Evolutionary conservation across 2,797 vertebrate genomes (phyloP).

Genomic region (Spea hammondii): DNA sequence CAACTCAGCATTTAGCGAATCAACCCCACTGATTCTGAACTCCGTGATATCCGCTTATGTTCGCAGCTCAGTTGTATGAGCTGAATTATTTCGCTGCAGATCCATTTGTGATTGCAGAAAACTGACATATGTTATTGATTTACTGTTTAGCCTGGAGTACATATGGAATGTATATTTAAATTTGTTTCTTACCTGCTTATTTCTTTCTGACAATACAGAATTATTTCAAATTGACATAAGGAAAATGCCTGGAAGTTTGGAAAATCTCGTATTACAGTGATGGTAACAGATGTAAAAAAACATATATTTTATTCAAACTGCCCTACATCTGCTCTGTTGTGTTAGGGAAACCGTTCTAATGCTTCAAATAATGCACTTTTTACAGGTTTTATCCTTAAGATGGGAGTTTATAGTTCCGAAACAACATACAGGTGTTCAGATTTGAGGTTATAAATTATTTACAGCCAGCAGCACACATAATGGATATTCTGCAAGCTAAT

Average conservation of each 20-base stretch:
- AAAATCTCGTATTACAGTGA: slow-evolving; percentile 14
- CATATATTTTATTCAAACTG: slow-evolving; percentile 23
- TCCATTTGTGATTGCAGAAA: slow-evolving; percentile 11
- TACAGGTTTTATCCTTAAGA: slow-evolving; percentile 25
- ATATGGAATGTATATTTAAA: slow-evolving; percentile 25
- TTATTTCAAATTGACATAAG: slow-evolving; percentile 8
- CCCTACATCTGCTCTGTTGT: slow-evolving; percentile 27
- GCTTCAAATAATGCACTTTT: slow-evolving; percentile 28
- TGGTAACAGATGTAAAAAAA: slow-evolving; percentile 11
- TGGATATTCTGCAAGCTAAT: slow-evolving; percentile 41
- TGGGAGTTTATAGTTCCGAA: slow-evolving; percentile 36
- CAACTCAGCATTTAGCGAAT: too few relatives aligned
- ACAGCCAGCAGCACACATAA: slow-evolving; percentile 32
- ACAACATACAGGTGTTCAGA: slow-evolving; percentile 41
- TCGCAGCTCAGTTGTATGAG: not conserved
- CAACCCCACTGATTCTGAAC: not conserved
- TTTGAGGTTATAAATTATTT: slow-evolving; percentile 47
- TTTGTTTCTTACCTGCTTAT: slow-evolving; percentile 20
- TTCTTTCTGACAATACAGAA: slow-evolving; percentile 15
- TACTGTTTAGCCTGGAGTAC: slow-evolving; percentile 23
- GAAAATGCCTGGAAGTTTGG: slow-evolving; percentile 20
- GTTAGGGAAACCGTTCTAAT: slow-evolving; percentile 19
- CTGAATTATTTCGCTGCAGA: slow-evolving; percentile 1
- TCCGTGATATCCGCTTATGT: not conserved
- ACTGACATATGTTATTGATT: slow-evolving; percentile 24